Percentiles rank a stretch among this genome's conserved stretches.
phyloP scores from a whole-genome alignment of 2,113 vertebrate genomes.

The Onychostoma macrolepis region DNA sequence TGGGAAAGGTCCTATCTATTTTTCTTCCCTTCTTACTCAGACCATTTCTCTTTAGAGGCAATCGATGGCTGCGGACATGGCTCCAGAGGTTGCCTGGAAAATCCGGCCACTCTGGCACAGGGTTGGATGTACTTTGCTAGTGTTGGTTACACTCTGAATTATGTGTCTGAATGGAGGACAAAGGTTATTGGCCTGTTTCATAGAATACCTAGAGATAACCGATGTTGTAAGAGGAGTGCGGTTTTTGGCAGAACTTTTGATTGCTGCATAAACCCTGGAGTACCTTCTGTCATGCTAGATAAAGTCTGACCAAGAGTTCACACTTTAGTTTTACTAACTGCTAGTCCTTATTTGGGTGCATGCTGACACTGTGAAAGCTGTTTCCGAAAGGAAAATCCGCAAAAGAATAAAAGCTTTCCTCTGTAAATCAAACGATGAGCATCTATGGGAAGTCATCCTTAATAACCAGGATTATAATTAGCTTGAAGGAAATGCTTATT shows the following conservation, averaged over 20 bases:
- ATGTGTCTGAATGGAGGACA: slow-evolving; percentile 23
- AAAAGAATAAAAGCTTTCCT: background rate
- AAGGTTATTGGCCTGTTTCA: slow-evolving; percentile 3
- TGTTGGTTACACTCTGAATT: slow-evolving; percentile 30
- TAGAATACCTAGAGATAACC: background rate
- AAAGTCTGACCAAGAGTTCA: background rate
- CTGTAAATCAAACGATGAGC: slow-evolving; percentile 60
- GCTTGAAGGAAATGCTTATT: slow-evolving; percentile 56
- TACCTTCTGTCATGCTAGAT: slow-evolving; percentile 8
- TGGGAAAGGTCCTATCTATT: slow-evolving; percentile 62
- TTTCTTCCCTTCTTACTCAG: slow-evolving; percentile 63
- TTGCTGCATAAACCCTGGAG: slow-evolving; percentile 17
- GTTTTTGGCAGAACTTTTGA: slow-evolving; percentile 35
- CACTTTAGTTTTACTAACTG: background rate
- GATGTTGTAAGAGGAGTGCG: slow-evolving; percentile 13
- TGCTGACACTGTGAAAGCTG: background rate
- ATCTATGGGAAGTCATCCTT: slow-evolving; percentile 65
- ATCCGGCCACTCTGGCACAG: slow-evolving; percentile 16
- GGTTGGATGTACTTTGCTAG: slow-evolving; percentile 3
- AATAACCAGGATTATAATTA: slow-evolving; percentile 66
- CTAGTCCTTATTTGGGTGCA: background rate
- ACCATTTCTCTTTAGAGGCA: slow-evolving; percentile 54
- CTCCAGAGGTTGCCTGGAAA: slow-evolving; percentile 57
- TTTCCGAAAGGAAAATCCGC: background rate
- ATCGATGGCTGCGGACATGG: slow-evolving; percentile 67